Conservation (phyloP, 2,113 vertebrate species). For the Petaurus breviceps region DNA sequence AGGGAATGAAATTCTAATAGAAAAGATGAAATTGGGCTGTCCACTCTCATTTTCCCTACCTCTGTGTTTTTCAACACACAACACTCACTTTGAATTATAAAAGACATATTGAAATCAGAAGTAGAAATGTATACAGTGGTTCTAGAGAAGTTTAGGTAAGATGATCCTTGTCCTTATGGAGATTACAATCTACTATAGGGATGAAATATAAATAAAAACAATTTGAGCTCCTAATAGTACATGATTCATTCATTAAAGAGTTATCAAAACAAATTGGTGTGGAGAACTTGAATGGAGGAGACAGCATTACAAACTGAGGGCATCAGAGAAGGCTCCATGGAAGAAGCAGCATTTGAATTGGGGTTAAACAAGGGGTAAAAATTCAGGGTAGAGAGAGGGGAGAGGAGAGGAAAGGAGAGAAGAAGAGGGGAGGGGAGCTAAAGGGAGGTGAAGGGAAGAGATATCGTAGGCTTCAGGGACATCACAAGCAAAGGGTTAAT, state of each 20-base stretch:
- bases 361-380: background rate
- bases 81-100: background rate
- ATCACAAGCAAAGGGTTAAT: background rate
- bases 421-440: no score
- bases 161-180: background rate
- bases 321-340: background rate
- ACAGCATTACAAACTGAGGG: background rate
- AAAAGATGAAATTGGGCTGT: background rate
- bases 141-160: background rate
- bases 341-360: background rate
- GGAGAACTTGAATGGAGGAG: background rate
- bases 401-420: background rate
- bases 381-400: background rate
- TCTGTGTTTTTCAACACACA: background rate
- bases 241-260: background rate
- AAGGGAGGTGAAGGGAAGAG: background rate
- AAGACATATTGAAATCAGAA: background rate
- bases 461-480: background rate
- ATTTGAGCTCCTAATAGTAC: background rate
- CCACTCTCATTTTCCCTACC: background rate
- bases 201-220: background rate
- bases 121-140: background rate
- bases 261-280: background rate
- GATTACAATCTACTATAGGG: background rate
- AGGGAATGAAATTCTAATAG: background rate